Conservation (phyloP, 1,140 invertebrate species). For the Physella acuta region DNA sequence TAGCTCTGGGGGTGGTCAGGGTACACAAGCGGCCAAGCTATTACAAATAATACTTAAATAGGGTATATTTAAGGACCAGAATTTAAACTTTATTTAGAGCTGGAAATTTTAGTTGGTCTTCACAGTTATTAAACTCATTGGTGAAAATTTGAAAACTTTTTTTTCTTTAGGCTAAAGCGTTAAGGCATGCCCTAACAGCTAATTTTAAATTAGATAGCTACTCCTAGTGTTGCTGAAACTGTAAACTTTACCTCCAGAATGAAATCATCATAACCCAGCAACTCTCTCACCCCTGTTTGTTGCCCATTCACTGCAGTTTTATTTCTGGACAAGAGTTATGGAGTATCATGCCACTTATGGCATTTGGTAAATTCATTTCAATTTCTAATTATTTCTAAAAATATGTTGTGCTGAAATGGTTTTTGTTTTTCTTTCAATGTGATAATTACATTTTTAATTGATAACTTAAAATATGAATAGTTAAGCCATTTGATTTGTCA, state of each 20-base stretch:
- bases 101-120: no score
- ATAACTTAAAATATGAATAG: not conserved
- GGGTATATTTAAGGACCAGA: no score
- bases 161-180: no score
- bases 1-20: no score
- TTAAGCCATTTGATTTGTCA: not conserved
- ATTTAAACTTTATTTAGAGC: no score
- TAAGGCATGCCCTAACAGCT: no score
- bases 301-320: slow-evolving; percentile 74
- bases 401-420: not conserved
- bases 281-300: slow-evolving; percentile 77
- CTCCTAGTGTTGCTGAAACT: no score
- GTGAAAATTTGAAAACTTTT: no score
- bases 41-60: no score
- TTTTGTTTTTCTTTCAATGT: not conserved
- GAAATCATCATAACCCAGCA: slow-evolving; percentile 74
- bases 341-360: slow-evolving; percentile 78
- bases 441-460: not conserved
- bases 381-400: slow-evolving; percentile 10
- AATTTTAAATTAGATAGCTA: no score
- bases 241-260: slow-evolving; percentile 65
- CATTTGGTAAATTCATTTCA: slow-evolving; percentile 63
- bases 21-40: no score
- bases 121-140: no score
- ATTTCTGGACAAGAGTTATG: slow-evolving; percentile 74